These are phyloP conservation scores for Lucilia cuprina DNA, from an alignment of 1,140 invertebrate species.

Conservation along the genomic window DNA sequence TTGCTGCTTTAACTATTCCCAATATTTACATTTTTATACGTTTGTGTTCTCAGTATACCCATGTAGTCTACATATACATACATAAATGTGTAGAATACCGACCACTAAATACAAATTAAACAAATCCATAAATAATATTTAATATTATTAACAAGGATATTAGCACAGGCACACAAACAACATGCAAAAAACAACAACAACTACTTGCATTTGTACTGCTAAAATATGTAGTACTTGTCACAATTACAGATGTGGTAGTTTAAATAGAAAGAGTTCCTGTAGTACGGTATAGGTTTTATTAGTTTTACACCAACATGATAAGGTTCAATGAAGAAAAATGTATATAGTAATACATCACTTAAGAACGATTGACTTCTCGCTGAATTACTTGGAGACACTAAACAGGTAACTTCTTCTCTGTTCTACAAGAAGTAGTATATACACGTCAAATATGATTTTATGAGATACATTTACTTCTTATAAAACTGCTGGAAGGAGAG, in stretches of 20 bases:
- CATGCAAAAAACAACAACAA: not conserved
- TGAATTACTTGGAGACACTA: no score
- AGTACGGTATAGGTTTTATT: no score
- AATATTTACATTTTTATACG: not conserved
- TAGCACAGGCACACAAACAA: constrained; percentile 45
- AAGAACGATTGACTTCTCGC: no score
- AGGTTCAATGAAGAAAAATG: no score
- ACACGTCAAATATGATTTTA: no score
- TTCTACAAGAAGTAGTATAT: no score
- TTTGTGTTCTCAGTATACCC: not conserved
- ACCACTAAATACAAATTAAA: constrained; percentile 63
- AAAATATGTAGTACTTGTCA: not conserved
- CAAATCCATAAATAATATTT: constrained; percentile 63
- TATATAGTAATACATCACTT: no score
- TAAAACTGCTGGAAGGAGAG: no score
- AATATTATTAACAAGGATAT: constrained; percentile 63
- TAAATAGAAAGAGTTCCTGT: no score
- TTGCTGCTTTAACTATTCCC: not conserved
- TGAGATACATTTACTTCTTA: no score
- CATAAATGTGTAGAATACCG: constrained; percentile 40
- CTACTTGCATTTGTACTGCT: not conserved
- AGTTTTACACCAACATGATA: no score
- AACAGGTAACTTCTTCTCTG: no score
- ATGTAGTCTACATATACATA: not conserved
- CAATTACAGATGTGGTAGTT: not conserved